Evolutionary conservation across 2,888 invertebrate species (phyloP), one percentile per base, ranked within the genome.

Genomic region (Leptothorax acervorum): DNA sequence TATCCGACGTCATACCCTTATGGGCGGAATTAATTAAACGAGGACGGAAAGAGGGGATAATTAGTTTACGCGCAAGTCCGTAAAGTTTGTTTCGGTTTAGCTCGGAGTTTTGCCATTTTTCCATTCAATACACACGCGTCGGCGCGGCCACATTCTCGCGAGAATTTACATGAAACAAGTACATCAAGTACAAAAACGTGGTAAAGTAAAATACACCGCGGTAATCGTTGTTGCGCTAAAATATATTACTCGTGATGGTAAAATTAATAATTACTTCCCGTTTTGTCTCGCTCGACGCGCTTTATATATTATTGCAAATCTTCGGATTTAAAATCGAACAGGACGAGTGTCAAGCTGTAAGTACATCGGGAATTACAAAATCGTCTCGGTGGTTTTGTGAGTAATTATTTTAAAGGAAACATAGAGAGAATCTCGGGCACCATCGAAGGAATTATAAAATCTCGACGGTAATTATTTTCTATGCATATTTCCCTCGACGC

Each of bases 1-100:
- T 79, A 73, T 45, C n/a, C 23, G 45, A 45, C 31, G 68, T 78
- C 78, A 68, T 39, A 74, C n/a, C 28, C 45, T 31, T 45, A 15
- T 11, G 62, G 63, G 1, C 31, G 82, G 45, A 65, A 63, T 82
- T 81, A 78, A 81, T 82, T 65, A 81, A 70, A 81, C 15, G 65
- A 12, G 9, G 53, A 53, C 51, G 15, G 53, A 53, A 23, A 28
- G 28, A 8, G 18, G 18, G 60, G 45, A 42, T 63, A 81, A 78
- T 65, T 81, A 81, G 48, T 81, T 73, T 73, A 73, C n/a, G 39
- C 57, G 45, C 23, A 42, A 78, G 18, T 23, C 31, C 57, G 35
- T 48, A 60, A 71, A 81, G 53, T 73, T 51, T 28, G 73, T 73
- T 81, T 73, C 28, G 60, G 48, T 71, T 71, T 35, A 35, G 48